Evolutionary conservation across 2,113 vertebrate genomes (phyloP), one percentile per base, ranked within the genome.

Genomic region (Bostrychus sinensis): DNA sequence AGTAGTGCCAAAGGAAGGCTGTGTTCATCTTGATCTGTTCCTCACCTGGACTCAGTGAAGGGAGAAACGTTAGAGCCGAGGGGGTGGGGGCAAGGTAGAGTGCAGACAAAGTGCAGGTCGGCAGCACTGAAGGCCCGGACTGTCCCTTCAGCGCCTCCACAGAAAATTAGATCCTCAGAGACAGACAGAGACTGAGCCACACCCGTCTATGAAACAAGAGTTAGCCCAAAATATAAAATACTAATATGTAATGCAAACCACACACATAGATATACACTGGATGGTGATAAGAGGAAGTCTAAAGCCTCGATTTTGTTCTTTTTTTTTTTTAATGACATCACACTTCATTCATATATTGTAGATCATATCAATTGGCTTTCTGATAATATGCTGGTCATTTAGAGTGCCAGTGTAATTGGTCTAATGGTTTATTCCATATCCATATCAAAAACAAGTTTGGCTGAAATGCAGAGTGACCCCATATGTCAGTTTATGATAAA

Each of bases 101-200:
- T 96, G 72, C 92, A 92, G 68, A 97, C 89, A 56, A 96, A 97
- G 78, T 91, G 92, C 59, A 99, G 93, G 83, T 98, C 96, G 4
- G 79, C 78, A 1, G 94, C 89, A 53, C 93, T 94, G 87, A 98
- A 99, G 76, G 93, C 92, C 30, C 95, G 92, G 46, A 99, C 93
- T 0, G 91, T 95, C 14, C 97, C 97, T 0, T 96, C 94, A 0
- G 95, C 94, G 0, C 96, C 95, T 73, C 95, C 96, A 13, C 96
- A 98, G 91, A 99, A 98, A 88, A 99, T 95, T 81, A 93, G 88
- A 25, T 96, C 94, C 0, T 95, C 95, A 16, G 93, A 96, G 75
- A 98, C 93, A 12, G 93, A 93, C 78, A 99, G 93, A 72, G 95
- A 82, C 30, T 78, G 79, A 25, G 91, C 88, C 65, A 68, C n/a